Evolutionary conservation across 2,113 vertebrate species (phyloP).

Genomic region (Strix uralensis): DNA sequence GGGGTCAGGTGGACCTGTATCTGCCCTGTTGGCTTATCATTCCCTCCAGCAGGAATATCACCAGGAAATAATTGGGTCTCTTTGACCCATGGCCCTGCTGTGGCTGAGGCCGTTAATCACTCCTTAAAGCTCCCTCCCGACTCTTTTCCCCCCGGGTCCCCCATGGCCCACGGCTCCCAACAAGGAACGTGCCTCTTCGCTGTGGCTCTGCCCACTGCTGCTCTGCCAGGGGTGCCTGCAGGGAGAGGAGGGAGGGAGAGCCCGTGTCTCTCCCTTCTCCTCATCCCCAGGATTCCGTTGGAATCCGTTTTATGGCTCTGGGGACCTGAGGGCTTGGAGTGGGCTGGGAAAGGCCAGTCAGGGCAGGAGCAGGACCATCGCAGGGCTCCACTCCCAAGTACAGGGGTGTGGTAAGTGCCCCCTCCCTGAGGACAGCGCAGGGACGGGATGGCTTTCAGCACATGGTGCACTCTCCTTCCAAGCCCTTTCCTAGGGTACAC

Average conservation of each 20-base stretch:
- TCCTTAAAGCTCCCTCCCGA: not conserved
- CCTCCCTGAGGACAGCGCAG: not conserved
- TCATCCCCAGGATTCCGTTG: not conserved
- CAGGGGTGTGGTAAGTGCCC: fast-evolving
- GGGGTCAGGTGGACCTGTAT: not conserved
- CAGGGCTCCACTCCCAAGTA: not conserved
- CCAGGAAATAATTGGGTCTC: not conserved
- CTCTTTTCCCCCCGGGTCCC: fast-evolving
- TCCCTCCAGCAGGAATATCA: not conserved
- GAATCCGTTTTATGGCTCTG: not conserved
- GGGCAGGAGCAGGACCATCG: not conserved
- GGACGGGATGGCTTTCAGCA: fast-evolving
- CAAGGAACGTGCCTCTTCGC: not conserved
- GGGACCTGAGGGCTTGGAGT: not conserved
- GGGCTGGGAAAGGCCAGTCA: not conserved
- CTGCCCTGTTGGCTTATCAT: fast-evolving
- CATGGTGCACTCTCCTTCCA: fast-evolving
- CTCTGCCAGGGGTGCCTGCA: not conserved
- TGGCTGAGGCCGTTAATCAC: not conserved
- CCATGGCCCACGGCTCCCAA: fast-evolving
- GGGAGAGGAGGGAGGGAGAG: not conserved
- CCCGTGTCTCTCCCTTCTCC: not conserved
- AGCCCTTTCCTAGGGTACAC: not conserved
- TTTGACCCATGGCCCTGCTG: not conserved
- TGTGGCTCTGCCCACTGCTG: not conserved